These are phyloP conservation scores for Eledona agricola DNA, from an alignment of 2,888 invertebrate species.

Conservation along the genomic window DNA sequence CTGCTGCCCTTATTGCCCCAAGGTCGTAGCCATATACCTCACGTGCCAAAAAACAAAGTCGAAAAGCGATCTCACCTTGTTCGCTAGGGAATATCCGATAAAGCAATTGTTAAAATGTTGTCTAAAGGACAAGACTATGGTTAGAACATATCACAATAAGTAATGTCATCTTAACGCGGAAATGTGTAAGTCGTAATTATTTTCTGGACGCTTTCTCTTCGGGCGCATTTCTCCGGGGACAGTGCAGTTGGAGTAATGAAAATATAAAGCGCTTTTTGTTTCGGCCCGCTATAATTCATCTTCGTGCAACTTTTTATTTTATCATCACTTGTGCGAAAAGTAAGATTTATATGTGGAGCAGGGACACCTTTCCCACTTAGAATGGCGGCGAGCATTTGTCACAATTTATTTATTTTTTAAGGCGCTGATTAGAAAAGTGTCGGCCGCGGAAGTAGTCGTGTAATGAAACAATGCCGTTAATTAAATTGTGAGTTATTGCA, in stretches of 20 bases:
- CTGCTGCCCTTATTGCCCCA: slow-evolving; percentile 8
- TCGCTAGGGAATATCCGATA: no score
- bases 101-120: no score
- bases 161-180: no score
- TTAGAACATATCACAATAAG: no score
- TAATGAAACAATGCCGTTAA: no score
- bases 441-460: no score
- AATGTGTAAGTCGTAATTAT: slow-evolving; percentile 39
- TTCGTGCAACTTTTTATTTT: slow-evolving; percentile 42
- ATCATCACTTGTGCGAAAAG: slow-evolving; percentile 40
- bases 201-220: slow-evolving; percentile 15
- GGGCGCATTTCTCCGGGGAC: slow-evolving; percentile 36
- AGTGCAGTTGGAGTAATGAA: slow-evolving; percentile 42
- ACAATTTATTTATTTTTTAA: slow-evolving; percentile 14
- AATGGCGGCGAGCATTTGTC: slow-evolving; percentile 6
- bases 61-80: no score
- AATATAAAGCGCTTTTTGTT: slow-evolving; percentile 44
- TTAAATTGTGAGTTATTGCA: no score
- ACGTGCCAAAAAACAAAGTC: no score
- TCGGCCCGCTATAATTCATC: slow-evolving; percentile 42
- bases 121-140: no score
- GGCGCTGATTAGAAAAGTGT: neutral
- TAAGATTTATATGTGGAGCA: slow-evolving; percentile 27
- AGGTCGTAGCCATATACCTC: slow-evolving; percentile 12
- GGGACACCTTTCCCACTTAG: slow-evolving; percentile 10